phyloP scores from a whole-genome alignment of 2,113 vertebrate species.

The Dunckerocampus dactyliophorus region DNA sequence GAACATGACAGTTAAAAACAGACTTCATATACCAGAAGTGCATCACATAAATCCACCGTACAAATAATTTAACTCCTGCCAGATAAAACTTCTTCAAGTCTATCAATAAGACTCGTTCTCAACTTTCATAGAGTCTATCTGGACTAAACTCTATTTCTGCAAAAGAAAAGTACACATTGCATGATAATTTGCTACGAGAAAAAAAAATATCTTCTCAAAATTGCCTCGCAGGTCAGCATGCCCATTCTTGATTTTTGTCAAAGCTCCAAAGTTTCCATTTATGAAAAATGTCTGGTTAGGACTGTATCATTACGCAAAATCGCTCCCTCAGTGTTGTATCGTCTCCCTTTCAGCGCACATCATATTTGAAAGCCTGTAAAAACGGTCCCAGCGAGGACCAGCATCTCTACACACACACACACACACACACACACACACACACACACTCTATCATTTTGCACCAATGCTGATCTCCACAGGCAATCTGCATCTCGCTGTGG shows the following conservation, averaged over 20 bases:
- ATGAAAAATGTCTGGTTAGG: constrained; percentile 68
- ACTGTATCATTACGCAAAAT: constrained; percentile 71
- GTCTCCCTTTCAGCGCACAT: constrained; percentile 63
- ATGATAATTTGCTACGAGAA: constrained; percentile 39
- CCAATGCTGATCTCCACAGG: constrained; percentile 66
- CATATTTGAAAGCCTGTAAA: constrained; percentile 38
- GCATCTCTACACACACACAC: constrained; percentile 52
- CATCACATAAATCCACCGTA: constrained; percentile 33
- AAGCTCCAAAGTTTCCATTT: constrained; percentile 59
- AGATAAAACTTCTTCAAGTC: constrained; percentile 18
- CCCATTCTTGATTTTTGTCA: constrained; percentile 47
- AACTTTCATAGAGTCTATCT: constrained; percentile 31
- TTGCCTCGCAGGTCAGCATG: constrained; percentile 41
- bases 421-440: constrained; percentile 46
- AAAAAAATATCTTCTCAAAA: constrained; percentile 52
- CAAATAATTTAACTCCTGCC: constrained; percentile 16
- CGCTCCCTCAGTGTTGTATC: constrained; percentile 59
- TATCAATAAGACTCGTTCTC: constrained; percentile 15
- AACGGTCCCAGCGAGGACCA: constrained; percentile 16
- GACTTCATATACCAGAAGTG: constrained; percentile 26
- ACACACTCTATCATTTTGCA: constrained; percentile 65
- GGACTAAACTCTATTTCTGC: constrained; percentile 57
- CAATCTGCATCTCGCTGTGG: constrained; percentile 71
- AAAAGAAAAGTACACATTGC: constrained; percentile 29
- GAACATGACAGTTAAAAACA: constrained; percentile 41